Base-by-base conservation (phyloP, 2,113 vertebrate species). In the Phycodurus eques region DNA sequence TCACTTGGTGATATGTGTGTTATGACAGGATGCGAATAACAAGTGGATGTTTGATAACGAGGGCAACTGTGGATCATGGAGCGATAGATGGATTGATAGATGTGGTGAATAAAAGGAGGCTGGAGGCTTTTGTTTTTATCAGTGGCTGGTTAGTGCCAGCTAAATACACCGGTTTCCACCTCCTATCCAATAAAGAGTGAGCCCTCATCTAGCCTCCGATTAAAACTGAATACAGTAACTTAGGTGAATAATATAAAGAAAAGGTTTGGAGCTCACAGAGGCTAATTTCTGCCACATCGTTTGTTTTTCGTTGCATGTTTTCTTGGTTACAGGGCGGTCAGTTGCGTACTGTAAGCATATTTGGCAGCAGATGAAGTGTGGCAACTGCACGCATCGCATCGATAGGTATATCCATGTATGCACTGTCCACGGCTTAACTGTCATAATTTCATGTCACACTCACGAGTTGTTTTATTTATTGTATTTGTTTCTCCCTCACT, bases 271-370 rank as follows among this genome's bases (percentile, higher is more conserved):
- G 43, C 22, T 35, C 33, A 72, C 22, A 46, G 59, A 71, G 42
- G 8, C 59, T 54, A 46, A 44, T 73, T 67, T 73, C 63, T 71
- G 59, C 13, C 59, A 35, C 60, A 77, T 44, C 27, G 1, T 47
- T 43, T 61, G 65, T 43, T 77, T 83, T 74, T 78, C 33, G 20
- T 39, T 22, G 47, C 61, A 63, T 19, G 5, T 73, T 80, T 44
- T 10, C 62, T 71, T 63, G n/a, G 53, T 81, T 15, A 39, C 71
- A 57, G 31, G 72, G 54, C 59, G 66, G 59, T 27, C 64, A n/a
- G 53, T 74, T 47, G 53, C 62, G 75, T 68, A 70, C 43, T 77
- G 43, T 31, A 35, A 53, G 33, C 22, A 68, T 68, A 51, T 68
- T 68, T 67, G 27, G 10, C 46, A 67, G 20, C 66, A 20, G 4